Conservation (phyloP, 2,888 invertebrate genomes). For the Scaptomyza polygonia region DNA sequence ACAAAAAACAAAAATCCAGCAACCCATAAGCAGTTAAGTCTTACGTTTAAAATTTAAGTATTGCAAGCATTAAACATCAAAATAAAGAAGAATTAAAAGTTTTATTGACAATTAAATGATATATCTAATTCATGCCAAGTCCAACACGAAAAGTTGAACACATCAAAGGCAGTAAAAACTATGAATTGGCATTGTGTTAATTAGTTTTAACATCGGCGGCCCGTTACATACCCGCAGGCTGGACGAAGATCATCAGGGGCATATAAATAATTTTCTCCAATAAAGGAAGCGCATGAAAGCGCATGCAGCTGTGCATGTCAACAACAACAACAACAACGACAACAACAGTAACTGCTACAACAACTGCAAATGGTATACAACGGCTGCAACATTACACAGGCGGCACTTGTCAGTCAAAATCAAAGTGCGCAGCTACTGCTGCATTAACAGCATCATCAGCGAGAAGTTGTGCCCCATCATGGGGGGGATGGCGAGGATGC, state of each 20-base stretch:
- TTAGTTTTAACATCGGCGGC: constrained; percentile 58
- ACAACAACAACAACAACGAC: constrained; percentile 57
- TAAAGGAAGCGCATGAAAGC: constrained; percentile 79
- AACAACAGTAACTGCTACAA: constrained; percentile 38
- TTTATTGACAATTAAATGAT: constrained; percentile 74
- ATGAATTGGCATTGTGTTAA: constrained; percentile 69
- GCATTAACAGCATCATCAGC: constrained; percentile 67
- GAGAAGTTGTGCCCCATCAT: constrained; percentile 10
- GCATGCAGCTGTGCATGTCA: constrained; percentile 81
- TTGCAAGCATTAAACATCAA: constrained; percentile 70
- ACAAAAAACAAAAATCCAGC: constrained; percentile 13
- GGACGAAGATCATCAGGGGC: constrained; percentile 55
- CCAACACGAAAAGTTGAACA: constrained; percentile 10
- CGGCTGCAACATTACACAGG: constrained; percentile 61
- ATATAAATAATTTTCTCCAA: constrained; percentile 78
- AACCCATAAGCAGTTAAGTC: constrained; percentile 53
- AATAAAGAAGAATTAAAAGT: constrained; percentile 66
- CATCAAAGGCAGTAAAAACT: constrained; percentile 18
- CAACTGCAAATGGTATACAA: constrained; percentile 22
- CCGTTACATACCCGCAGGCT: constrained; percentile 37
- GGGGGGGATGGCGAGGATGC: constrained; percentile 8
- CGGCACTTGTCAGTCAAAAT: constrained; percentile 83
- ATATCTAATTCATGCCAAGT: constrained; percentile 30
- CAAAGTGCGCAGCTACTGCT: constrained; percentile 75
- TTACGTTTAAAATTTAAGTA: constrained; percentile 68